Conservation (phyloP, 1,140 invertebrate genomes). For the Pseudoatta argentina region DNA sequence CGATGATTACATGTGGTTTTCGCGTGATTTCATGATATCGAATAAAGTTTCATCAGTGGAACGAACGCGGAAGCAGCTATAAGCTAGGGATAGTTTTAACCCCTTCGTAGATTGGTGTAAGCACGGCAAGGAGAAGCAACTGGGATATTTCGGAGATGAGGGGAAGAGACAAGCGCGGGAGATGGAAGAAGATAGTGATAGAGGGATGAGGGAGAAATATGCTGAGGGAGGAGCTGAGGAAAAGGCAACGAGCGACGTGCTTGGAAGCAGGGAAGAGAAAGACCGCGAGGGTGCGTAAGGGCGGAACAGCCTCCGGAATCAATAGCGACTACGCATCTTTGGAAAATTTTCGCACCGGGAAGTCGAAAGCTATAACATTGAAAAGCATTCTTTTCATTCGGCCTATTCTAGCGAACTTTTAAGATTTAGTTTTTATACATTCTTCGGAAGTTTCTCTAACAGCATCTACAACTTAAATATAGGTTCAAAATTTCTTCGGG, state of each 20-base stretch:
- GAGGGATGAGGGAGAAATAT: slow-evolving; percentile 46
- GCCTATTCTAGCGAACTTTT: background rate
- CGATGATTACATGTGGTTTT: slow-evolving; percentile 26
- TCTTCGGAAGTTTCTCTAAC: background rate
- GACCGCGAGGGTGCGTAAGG: slow-evolving; percentile 75
- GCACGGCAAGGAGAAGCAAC: slow-evolving; percentile 62
- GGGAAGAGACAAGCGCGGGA: slow-evolving; percentile 50
- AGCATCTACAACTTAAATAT: background rate
- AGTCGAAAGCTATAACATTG: slow-evolving; percentile 53
- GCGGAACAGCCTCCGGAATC: slow-evolving; percentile 78
- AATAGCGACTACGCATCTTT: slow-evolving; percentile 82
- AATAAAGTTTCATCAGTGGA: slow-evolving; percentile 62
- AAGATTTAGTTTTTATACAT: background rate
- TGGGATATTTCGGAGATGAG: slow-evolving; percentile 69
- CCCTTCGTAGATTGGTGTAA: slow-evolving; percentile 66
- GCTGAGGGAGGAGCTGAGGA: slow-evolving; percentile 45
- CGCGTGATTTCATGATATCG: slow-evolving; percentile 49
- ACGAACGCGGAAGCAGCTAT: slow-evolving; percentile 58
- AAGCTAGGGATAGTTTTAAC: slow-evolving; percentile 64
- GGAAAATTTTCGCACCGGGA: slow-evolving; percentile 79
- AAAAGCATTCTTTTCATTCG: background rate
- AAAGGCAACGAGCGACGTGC: slow-evolving; percentile 32
- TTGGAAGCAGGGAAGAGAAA: slow-evolving; percentile 39
- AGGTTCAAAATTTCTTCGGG: background rate
- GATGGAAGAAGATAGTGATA: slow-evolving; percentile 58